Conservation (phyloP, 1,140 invertebrate species). For the Leptopilina clavipes region DNA sequence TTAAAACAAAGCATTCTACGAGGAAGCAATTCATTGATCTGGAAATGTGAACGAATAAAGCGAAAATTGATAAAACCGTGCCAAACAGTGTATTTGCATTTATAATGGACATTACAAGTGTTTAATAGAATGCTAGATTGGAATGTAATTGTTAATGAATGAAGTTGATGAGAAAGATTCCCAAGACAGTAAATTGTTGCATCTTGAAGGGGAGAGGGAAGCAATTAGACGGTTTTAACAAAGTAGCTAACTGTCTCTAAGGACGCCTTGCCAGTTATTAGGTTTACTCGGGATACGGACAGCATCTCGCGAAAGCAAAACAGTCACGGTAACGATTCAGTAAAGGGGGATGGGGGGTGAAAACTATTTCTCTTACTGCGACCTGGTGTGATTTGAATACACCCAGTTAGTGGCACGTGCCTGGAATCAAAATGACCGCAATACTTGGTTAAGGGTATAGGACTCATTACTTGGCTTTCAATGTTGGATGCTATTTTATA, state of each 20-base stretch:
- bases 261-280: conserved; percentile 36
- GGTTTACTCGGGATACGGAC: conserved; percentile 45
- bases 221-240: conserved; percentile 51
- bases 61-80: too few species aligned
- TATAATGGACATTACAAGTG: not conserved
- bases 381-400: conserved; percentile 72
- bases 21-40: too few species aligned
- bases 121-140: not conserved
- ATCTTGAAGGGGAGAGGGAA: conserved; percentile 38
- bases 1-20: too few species aligned
- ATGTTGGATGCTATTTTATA: conserved; percentile 38
- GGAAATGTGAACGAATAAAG: too few species aligned
- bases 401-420: conserved; percentile 73
- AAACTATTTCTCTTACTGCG: conserved; percentile 72
- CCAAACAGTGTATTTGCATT: not conserved
- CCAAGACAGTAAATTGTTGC: conserved; percentile 37
- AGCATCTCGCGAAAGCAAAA: conserved; percentile 54
- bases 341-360: conserved; percentile 47
- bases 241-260: conserved; percentile 37
- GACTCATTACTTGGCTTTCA: conserved; percentile 64
- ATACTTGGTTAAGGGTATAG: conserved; percentile 61
- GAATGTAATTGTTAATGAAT: not conserved
- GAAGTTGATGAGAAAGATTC: conserved; percentile 46
- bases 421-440: conserved; percentile 62
- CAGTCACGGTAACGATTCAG: conserved; percentile 60